Evolutionary conservation across 2,797 vertebrate genomes (phyloP).

Genomic region (Silurus lanzhouensis): DNA sequence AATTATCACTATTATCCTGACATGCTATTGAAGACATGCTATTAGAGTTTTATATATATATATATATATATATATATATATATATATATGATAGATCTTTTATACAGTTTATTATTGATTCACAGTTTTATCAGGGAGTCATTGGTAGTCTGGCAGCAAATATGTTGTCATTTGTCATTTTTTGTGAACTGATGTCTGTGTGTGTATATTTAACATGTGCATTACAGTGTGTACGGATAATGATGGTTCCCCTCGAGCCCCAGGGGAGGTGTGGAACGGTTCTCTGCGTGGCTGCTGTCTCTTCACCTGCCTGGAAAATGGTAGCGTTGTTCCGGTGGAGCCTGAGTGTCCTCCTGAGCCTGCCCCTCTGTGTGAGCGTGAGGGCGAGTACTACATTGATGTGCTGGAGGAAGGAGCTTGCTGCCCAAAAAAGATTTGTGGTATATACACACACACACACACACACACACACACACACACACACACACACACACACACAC

Average conservation of each 20-base stretch:
- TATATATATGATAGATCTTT: too few relatives aligned
- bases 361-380: constrained; percentile 81
- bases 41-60: too few relatives aligned
- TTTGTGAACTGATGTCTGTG: background rate
- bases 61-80: too few relatives aligned
- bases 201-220: constrained; percentile 10
- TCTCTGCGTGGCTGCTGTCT: constrained; percentile 87
- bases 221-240: constrained; percentile 88
- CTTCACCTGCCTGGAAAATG: constrained; percentile 88
- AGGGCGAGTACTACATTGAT: constrained; percentile 87
- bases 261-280: constrained; percentile 91
- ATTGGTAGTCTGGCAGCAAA: background rate
- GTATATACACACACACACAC: constrained; percentile 64
- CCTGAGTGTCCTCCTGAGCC: constrained; percentile 82
- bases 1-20: too few relatives aligned
- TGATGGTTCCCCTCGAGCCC: constrained; percentile 80
- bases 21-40: background rate
- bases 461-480: background rate
- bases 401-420: constrained; percentile 85
- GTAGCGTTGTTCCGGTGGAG: constrained; percentile 85
- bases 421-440: constrained; percentile 90
- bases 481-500: background rate
- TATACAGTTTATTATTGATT: background rate
- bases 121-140: background rate
- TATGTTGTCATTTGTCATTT: background rate